Evolutionary conservation across 1,140 invertebrate genomes (phyloP), one percentile per base, ranked within the genome.

Genomic region (Harlomillsia oculata): DNA sequence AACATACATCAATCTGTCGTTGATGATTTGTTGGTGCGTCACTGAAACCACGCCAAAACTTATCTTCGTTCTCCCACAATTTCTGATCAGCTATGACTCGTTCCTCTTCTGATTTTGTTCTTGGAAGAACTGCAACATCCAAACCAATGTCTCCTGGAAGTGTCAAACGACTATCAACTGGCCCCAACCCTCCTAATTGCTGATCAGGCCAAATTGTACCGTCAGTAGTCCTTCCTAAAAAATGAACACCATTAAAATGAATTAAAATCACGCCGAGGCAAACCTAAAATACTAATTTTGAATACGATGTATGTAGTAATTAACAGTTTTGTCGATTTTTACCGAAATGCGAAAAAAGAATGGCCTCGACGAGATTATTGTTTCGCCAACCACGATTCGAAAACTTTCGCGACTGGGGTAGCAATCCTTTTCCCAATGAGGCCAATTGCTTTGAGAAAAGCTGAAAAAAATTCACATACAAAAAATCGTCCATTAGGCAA

Each of bases 71-170:
- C 28, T 64, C 60, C 20, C 62, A 37, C 28, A 59, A 16, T 48
- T 67, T 64, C 32, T 63, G 65, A 44, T 69, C 64, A 11, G 60
- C 60, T 37, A 63, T 59, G 9, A 61, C 34, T 49, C 46, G 25
- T 41, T 59, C 60, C 2, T 4, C 3, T 32, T 48, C 34, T 5
- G 14, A 9, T 48, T 6, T 20, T 20, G 16, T 43, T 29, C 26
- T 49, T 23, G 54, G 5, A 11, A 29, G n/a, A 14, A 63, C 18
- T 20, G 41, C 18, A n/a, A 63, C 54, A 3, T 78, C 77, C n/a
- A 79, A 75, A 1, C 83, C 84, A 0, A 80, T 73, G 37, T 76
- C 76, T 43, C 84, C 82, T 34, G 83, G 84, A 34, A 87, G 69
- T 58, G 80, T 81, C 69, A 86, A 82, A 37, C 83, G 72, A 59